These are phyloP conservation scores for Oxygymnocypris stewartii DNA, from an alignment of 2,113 vertebrate species.

Conservation along the genomic window DNA sequence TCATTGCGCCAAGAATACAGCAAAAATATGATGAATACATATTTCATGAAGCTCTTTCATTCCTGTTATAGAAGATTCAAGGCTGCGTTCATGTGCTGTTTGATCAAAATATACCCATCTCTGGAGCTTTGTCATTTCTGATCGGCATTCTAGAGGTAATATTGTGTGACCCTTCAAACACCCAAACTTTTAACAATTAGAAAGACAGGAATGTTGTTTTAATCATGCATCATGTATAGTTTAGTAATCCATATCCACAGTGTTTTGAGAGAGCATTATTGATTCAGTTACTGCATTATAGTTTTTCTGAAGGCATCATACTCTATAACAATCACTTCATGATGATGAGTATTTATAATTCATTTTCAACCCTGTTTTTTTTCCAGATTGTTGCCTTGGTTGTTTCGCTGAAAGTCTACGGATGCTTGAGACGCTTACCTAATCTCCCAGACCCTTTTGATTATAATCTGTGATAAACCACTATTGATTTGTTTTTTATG, in stretches of 20 bases:
- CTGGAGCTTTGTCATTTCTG: background rate
- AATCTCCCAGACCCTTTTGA: background rate
- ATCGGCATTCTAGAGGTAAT: background rate
- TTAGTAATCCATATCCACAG: background rate
- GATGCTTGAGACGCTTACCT: background rate
- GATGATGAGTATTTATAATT: background rate
- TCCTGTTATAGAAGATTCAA: background rate
- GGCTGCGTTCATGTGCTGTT: background rate
- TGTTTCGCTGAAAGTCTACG: background rate
- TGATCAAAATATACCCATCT: background rate
- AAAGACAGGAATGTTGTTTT: background rate
- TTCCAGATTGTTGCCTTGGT: background rate
- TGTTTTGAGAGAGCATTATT: background rate
- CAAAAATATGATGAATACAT: background rate
- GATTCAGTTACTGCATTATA: too few species aligned
- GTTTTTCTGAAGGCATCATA: background rate
- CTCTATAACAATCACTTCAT: background rate
- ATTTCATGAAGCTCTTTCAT: background rate
- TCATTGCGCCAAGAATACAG: constrained; percentile 2
- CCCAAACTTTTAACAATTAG: background rate
- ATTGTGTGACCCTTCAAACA: background rate
- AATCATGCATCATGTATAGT: background rate
- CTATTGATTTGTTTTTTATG: background rate
- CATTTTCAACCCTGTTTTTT: background rate
- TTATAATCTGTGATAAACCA: background rate